Evolutionary conservation across 2,888 invertebrate genomes (phyloP).

Genomic region (Cyclophora punctaria): DNA sequence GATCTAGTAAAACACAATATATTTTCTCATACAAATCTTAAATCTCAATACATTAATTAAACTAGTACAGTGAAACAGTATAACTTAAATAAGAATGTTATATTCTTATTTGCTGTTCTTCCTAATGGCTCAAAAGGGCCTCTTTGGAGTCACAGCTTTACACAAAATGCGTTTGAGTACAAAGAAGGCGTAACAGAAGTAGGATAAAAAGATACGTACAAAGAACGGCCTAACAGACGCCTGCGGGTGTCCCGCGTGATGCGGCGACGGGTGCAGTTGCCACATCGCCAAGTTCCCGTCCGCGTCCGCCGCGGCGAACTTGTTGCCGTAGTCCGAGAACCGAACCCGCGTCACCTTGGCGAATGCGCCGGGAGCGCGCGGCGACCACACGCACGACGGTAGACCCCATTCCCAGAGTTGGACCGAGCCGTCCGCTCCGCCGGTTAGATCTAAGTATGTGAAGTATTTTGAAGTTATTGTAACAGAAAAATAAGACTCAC

Average conservation of each 20-base stretch:
- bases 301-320: conserved; percentile 98
- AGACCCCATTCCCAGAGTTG: conserved; percentile 99
- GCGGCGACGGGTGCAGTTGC: conserved; percentile 85
- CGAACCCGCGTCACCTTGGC: conserved; percentile 96
- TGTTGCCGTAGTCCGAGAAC: conserved; percentile 97
- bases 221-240: conserved; percentile 84
- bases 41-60: too few relatives aligned
- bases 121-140: too few relatives aligned
- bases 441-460: conserved; percentile 83
- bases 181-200: too few relatives aligned
- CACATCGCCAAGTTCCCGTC: conserved; percentile 97
- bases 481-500: too few relatives aligned
- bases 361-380: conserved; percentile 94
- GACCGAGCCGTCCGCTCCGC: conserved; percentile 96
- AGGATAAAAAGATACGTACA: conserved; percentile 74
- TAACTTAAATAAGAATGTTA: too few relatives aligned
- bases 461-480: too few relatives aligned
- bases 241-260: conserved; percentile 74
- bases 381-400: conserved; percentile 90
- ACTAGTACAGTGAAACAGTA: too few relatives aligned
- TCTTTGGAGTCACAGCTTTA: not conserved
- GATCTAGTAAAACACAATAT: not conserved
- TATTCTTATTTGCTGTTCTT: too few relatives aligned
- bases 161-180: not conserved
- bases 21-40: too few relatives aligned